Evolutionary conservation across 2,113 vertebrate genomes (phyloP), one percentile per base, ranked within the genome.

Genomic region (Xiphophorus couchianus): DNA sequence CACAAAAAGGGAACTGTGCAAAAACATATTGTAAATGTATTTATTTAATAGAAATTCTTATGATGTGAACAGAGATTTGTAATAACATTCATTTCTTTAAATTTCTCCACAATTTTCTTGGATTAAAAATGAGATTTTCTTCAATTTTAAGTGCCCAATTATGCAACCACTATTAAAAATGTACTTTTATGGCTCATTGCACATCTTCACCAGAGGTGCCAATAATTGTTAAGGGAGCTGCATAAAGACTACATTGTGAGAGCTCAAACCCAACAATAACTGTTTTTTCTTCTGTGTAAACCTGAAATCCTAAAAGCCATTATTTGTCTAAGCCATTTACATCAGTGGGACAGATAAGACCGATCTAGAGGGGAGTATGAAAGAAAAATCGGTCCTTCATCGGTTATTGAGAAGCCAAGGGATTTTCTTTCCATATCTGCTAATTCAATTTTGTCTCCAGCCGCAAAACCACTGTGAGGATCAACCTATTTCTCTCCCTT

Each of bases 321-420:
- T 73, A 66, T 83, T 87, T 73, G 69, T 80, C 66, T 85, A 78
- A 82, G 35, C 67, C 54, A 85, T 81, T 86, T 77, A 71, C 75
- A 78, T 80, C 69, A 78, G 25, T 7, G 29, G 58, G 73, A 65
- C 72, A 77, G 58, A 80, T 86, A 83, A 71, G 78, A 62, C 58
- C 29, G 74, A 77, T 78, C 70, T 51, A 63, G 42, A 78, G 58
- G 71, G 74, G 82, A 84, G 83, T 65, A 81, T 75, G 67, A 71
- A 81, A 77, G 48, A 86, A 69, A 64, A 73, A 33, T 71, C 8
- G 81, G 68, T 30, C 51, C 63, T 87, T 76, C 5, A 54, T 27
- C 64, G 10, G 10, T 13, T 19, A 3, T 58, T 64, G 60, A 60
- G 79, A 78, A 69, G 44, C 62, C 31, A 19, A 58, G 31, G 44